Percentiles rank a stretch among this genome's conserved stretches.
Evolutionary conservation across 1,140 invertebrate genomes (phyloP).

Genomic region (Cyclina sinensis): DNA sequence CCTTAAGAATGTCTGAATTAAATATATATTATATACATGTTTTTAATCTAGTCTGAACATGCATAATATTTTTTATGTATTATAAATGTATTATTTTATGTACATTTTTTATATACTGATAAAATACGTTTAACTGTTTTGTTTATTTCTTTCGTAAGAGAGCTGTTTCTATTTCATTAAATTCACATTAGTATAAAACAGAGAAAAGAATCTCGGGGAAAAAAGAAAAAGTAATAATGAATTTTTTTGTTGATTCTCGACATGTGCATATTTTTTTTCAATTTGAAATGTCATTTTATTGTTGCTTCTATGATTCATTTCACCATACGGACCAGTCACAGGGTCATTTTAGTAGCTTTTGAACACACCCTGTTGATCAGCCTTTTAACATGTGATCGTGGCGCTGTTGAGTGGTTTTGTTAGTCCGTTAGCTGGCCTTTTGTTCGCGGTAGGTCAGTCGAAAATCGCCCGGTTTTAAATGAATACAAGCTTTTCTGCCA

Average conservation of each 20-base stretch:
- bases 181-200: too few species aligned
- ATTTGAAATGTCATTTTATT: background rate
- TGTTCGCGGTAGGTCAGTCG: conserved; percentile 39
- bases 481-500: conserved; percentile 12
- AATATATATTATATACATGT: background rate
- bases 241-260: too few species aligned
- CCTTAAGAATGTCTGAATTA: background rate
- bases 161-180: too few species aligned
- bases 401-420: background rate
- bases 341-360: background rate
- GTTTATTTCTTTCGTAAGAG: too few species aligned
- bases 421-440: background rate
- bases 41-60: conserved; percentile 1
- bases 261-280: too few species aligned
- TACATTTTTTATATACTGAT: too few species aligned
- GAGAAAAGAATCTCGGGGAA: too few species aligned
- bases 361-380: background rate
- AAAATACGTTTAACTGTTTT: too few species aligned
- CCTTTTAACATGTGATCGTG: background rate
- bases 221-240: too few species aligned
- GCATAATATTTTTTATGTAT: too few species aligned
- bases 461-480: background rate
- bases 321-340: background rate
- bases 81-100: too few species aligned
- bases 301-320: background rate